A percentile compares a stretch with the other conserved stretches of the same genome.
Conservation (phyloP, 64 coral and sea anemone genomes). For the Cladopsammia gracilis region DNA sequence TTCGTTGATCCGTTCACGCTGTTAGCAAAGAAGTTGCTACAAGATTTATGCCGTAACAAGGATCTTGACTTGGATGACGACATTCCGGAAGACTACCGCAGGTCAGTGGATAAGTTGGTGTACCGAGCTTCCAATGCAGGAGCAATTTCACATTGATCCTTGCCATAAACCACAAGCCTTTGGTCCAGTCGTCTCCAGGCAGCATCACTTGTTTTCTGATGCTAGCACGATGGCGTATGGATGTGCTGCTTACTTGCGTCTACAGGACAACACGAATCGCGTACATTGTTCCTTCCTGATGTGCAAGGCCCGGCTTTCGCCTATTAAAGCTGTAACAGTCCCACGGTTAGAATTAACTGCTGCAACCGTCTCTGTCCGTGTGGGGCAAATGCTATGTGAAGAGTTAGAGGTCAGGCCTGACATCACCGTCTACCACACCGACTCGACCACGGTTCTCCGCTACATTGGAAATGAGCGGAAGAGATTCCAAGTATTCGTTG, state of each 20-base stretch:
- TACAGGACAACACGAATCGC: neutral
- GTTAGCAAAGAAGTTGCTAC: constrained; percentile 13
- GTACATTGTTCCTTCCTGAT: constrained; percentile 53
- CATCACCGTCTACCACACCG: too few species aligned
- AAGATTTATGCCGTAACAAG: too few species aligned
- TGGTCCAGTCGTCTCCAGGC: too few species aligned
- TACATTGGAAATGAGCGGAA: too few species aligned
- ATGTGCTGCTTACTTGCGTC: constrained; percentile 2
- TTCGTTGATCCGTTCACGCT: neutral
- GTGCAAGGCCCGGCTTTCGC: constrained; percentile 55
- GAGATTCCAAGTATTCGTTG: too few species aligned
- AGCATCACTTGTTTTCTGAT: too few species aligned
- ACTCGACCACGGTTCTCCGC: too few species aligned
- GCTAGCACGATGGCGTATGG: too few species aligned
- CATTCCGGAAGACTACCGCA: too few species aligned
- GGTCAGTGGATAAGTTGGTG: neutral
- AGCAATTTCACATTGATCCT: neutral
- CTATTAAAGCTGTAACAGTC: constrained; percentile 41
- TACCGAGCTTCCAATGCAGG: neutral
- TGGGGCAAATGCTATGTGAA: too few species aligned
- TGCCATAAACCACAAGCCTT: neutral
- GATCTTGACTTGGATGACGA: too few species aligned
- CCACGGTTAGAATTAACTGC: constrained; percentile 64
- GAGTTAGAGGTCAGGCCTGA: too few species aligned
- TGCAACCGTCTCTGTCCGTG: constrained; percentile 45